Evolutionary conservation across 2,113 vertebrate genomes (phyloP).

Genomic region (Agelaius tricolor): DNA sequence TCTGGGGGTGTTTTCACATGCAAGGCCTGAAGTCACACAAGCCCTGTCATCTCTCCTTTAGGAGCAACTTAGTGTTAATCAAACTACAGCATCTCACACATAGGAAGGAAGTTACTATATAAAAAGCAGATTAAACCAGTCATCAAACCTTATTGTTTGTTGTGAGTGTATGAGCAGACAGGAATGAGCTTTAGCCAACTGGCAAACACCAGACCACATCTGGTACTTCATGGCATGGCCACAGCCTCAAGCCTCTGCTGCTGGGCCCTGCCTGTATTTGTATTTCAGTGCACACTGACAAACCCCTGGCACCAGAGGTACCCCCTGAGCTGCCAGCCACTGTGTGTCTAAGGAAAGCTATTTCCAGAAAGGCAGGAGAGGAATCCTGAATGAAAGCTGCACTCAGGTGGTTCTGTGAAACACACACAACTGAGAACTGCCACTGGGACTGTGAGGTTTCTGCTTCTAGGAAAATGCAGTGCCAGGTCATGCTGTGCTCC

Average conservation of each 20-base stretch:
- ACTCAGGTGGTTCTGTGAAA: not conserved
- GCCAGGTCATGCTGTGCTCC: not conserved
- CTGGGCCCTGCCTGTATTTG: not conserved
- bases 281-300: not conserved
- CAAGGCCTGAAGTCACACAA: not conserved
- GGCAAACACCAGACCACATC: not conserved
- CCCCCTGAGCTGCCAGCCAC: conserved; percentile 29
- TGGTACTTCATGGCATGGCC: not conserved
- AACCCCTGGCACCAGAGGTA: not conserved
- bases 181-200: not conserved
- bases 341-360: conserved; percentile 33
- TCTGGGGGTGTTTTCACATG: not conserved
- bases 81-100: not conserved
- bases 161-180: not conserved
- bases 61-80: not conserved
- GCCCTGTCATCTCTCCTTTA: not conserved
- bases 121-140: not conserved
- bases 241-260: not conserved
- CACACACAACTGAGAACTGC: not conserved
- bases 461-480: not conserved
- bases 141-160: not conserved
- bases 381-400: conserved; percentile 28
- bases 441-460: not conserved
- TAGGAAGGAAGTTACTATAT: not conserved
- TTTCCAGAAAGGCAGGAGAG: conserved; percentile 21